Base-by-base conservation (phyloP, 2,113 vertebrate species). In the Echinops telfairi region DNA sequence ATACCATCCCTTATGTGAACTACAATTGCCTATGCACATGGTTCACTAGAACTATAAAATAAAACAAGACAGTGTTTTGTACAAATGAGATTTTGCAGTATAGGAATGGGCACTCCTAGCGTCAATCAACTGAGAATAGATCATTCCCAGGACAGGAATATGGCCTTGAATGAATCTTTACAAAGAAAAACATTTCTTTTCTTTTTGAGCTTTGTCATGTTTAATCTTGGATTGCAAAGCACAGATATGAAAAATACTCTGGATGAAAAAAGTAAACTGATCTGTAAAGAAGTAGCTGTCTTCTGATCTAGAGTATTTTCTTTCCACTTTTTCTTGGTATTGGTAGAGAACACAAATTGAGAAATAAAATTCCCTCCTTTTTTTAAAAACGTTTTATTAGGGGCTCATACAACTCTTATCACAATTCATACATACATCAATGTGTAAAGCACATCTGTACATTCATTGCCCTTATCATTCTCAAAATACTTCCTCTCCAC, bases 121-220 rank as follows among this genome's bases (percentile, higher is more conserved):
- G 31, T 71, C 33, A 80, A 22, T 47, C 40, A 81, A 92, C 68
- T 83, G 36, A 31, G 12, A 91, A 29, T 76, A 58, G 10, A 38
- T 91, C 20, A 80, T 80, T 68, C 29, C 9, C 77, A 4, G 23
- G 33, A 23, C 23, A 91, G 64, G 14, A 91, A 79, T 40, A 53
- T 33, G 29, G 17, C 62, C 66, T 91, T 16, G n/a, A 93, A 90
- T 93, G 89, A 83, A 68, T 83, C 14, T 43, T 86, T 70, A 64
- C 9, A 79, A 71, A 78, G 17, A 77, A 89, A 95, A 40, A 73
- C 43, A 29, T 5, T 58, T 0, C 40, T 79, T 38, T 1, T 22
- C 29, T 70, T 7, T 73, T 40, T 70, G 12, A 7, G 31, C 27
- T 93, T 19, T 90, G 68, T 33, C 15, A 27, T 60, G 14, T 47